Evolutionary conservation across 2,888 invertebrate genomes (phyloP), one percentile per base, ranked within the genome.

Genomic region (Panopea generosa): DNA sequence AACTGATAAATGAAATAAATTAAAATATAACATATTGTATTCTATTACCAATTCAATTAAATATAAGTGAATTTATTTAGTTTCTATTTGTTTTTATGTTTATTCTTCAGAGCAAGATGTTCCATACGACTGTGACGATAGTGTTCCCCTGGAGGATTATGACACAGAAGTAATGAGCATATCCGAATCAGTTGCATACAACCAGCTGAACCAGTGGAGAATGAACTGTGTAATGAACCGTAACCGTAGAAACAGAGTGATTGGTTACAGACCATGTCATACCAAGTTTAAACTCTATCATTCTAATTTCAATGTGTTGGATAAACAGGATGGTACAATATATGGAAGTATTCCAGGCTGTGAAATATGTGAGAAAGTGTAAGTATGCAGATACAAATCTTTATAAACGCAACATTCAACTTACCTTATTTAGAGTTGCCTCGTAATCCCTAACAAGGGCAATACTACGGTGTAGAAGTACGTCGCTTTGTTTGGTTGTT

Each of bases 241-340:
- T 0, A 43, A 40, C 20, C 33, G 26, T n/a, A 50, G 24, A 14
- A 57, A 67, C 14, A 66, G 69, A 38, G 60, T 66, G 7, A 52
- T 70, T 3, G 71, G 68, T 2, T 55, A 75, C 38, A 29, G 68
- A 26, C 71, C 79, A 2, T 79, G 79, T 60, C 67, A 75, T 45
- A 74, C 61, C 43, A 59, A 43, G 33, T 79, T 75, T 47, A 75
- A 52, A n/a, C 52, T 79, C 22, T 79, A 79, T 40, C 56, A 53
- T 52, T 72, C 75, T 7, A 53, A 68, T 24, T 68, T 78, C n/a
- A 47, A 22, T 14, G 61, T 33, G 45, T 26, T 59, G 38, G 3
- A 47, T 16, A 27, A 24, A 11, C 33, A 33, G 4, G 24, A 57
- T 29, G 52, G 38, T 24, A 47, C 57, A 33, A 26, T 53, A 11